Base-by-base conservation (phyloP, 2,888 invertebrate genomes). In the Pediacus dermestoides region DNA sequence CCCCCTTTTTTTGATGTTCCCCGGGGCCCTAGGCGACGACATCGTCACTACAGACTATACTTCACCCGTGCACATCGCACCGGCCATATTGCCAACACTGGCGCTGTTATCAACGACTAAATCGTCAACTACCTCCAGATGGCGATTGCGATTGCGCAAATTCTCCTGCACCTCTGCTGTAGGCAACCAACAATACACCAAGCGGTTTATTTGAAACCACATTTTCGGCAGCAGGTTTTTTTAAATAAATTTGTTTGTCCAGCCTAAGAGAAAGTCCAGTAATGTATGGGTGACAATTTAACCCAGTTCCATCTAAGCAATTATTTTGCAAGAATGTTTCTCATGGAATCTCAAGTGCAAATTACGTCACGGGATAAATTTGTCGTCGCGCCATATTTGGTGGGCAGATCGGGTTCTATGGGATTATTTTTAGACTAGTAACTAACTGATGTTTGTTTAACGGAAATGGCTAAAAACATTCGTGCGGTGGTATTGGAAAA, bases 1-100 rank as follows among this genome's bases (percentile, higher is more conserved):
- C 53, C 83, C 83, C 69, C 82, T 77, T 67, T 82, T 81, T 69
- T 75, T 76, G 62, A 70, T 74, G 73, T 74, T 73, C 70, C 74
- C 74, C 73, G 76, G 72, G 71, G 73, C 74, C 72, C 73, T 74
- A 71, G 74, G 68, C 70, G 78, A 76, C 77, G 78, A 77, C 78
- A 78, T 78, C 57, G 48, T 60, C 28, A 11, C 28, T 3, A 13
- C 4, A 13, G 4, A 39, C 45, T 45, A 45, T 45, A 44, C 45
- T 57, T 46, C 52, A 60, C 63, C 58, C 62, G 62, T 60, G 61
- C 72, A 74, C 72, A 68, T 69, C 70, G 65, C 70, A 69, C 71
- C 77, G 70, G 77, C 78, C 79, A 80, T 80, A 68, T 78, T 79
- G 73, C 70, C 72, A 52, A 55, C 58, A 30, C 15, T 18, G 16